Evolutionary conservation across 2,888 invertebrate species (phyloP), one percentile per base, ranked within the genome.

Genomic region (Vanessa cardui): DNA sequence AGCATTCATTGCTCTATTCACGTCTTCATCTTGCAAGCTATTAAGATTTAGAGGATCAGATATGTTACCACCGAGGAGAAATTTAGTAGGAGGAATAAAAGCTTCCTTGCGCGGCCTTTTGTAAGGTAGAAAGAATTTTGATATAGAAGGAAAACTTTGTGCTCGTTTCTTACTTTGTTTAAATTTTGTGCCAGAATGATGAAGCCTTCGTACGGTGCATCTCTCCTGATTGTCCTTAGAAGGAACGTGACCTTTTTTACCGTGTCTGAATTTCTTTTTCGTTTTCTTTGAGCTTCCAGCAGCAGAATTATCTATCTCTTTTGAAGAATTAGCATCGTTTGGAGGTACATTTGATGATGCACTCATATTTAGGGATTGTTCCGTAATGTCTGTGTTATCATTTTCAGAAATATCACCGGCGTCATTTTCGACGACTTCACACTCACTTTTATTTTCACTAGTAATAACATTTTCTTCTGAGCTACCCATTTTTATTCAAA

Each of bases 41-140:
- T 97, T 98, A 70, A 99, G 89, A 90, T 99, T 99, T 58, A 99
- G 89, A 0, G 99, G 99, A 93, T 99, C 99, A 75, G 96, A 96
- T 75, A 98, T 98, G 86, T 98, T 99, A 9, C 99, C 99, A 56
- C 99, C 99, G 2, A 99, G 94, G 6, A 98, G 90, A 88, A 99
- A 99, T 86, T 98, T 98, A 0, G 98, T 98, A 0, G 99, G 98
- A 62, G 98, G 96, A 78, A 98, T 96, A 74, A 96, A 95, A 65
- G 94, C 94, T 74, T 96, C 95, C 78, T 96, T 96, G 74, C 96
- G 95, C 62, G 96, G 94, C 67, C 96, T 94, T 79, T 96, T 96
- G 77, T 95, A 94, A 0, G 96, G 95, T 59, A 96, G 93, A 82
- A 95, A 95, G 84, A 96, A 96, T 83, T 97, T 97, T 3, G 95